Base-by-base conservation (phyloP, 2,888 invertebrate genomes). In the Fragum fragum region DNA sequence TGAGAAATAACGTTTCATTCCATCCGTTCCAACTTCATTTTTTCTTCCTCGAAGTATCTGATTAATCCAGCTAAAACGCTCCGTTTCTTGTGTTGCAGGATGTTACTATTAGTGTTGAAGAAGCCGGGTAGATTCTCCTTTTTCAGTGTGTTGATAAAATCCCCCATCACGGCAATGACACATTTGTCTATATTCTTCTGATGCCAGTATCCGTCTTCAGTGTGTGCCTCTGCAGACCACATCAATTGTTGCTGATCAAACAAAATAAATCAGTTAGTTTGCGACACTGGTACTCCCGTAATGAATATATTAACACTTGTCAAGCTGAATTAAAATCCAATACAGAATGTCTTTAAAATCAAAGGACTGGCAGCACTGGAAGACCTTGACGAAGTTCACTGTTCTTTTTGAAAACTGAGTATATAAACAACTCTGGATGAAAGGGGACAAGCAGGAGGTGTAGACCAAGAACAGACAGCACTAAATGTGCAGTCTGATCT, bases 81-180 rank as follows among this genome's bases (percentile, higher is more conserved):
- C n/a, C 23, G 47, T 32, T 75, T 74, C 57, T 82, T 82, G 18
- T 75, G 69, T 1, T 57, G 69, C 1, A 82, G 73, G 36, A 82
- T 29, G 47, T 47, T 47, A 9, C 2, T 47, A 23, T 78, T 75
- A 0, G 57, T 42, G 16, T 57, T 61, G 57, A 82, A 82, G 57
- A 75, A 82, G 39, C 73, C 39, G 0, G 75, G 70, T 23, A 82
- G 47, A 28, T 53, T 63, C 21, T 73, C 63, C n/a, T 53, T 1
- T 9, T 18, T 18, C 11, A 82, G 73, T n/a, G 72, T 52, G 9
- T 23, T 28, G 16, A 66, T 73, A 14, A 73, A n/a, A 21, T 75
- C 63, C 26, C 28, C 28, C 75, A 82, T 76, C 2, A 72, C 73
- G 39, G 78, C 75, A 14, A 69, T 69, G 0, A 79, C 53, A 16